A percentile compares a stretch with the other conserved stretches of the same genome.
Conservation (phyloP, 2,888 invertebrate species). For the Melieria omissa region DNA sequence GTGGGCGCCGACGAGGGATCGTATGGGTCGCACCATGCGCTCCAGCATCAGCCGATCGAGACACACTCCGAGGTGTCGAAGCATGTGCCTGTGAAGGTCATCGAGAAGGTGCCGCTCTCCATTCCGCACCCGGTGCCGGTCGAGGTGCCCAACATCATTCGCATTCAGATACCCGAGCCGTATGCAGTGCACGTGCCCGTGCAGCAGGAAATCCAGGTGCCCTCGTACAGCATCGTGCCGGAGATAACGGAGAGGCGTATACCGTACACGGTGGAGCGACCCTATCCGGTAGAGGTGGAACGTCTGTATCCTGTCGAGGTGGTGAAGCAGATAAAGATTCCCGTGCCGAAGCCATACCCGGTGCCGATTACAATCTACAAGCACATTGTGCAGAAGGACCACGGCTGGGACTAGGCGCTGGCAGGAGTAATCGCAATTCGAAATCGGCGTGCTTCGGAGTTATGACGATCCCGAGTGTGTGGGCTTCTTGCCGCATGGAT, state of each 20-base stretch:
- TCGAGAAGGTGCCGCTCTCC: slow-evolving; percentile 79
- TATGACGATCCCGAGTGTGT: too few species aligned
- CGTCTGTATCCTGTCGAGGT: slow-evolving; percentile 82
- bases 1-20: slow-evolving; percentile 40
- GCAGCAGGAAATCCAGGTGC: slow-evolving; percentile 78
- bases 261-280: slow-evolving; percentile 79
- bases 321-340: slow-evolving; percentile 78
- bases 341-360: slow-evolving; percentile 78
- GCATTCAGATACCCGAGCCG: slow-evolving; percentile 79
- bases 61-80: slow-evolving; percentile 77
- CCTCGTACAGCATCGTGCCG: slow-evolving; percentile 79
- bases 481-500: too few species aligned
- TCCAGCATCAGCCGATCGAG: slow-evolving; percentile 49
- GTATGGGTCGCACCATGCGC: slow-evolving; percentile 38
- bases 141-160: slow-evolving; percentile 69
- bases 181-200: slow-evolving; percentile 77
- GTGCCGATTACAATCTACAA: slow-evolving; percentile 81
- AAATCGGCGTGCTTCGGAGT: too few species aligned
- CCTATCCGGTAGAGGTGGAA: slow-evolving; percentile 74
- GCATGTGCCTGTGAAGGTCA: slow-evolving; percentile 76
- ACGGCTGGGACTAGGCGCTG: slow-evolving; percentile 54
- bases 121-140: slow-evolving; percentile 70
- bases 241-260: slow-evolving; percentile 79
- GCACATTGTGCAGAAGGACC: slow-evolving; percentile 73
- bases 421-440: too few species aligned